A percentile compares a stretch with the other conserved stretches of the same genome.
phyloP scores from a whole-genome alignment of 92 coral and sea anemone genomes.

The Parazoanthus darwini region DNA sequence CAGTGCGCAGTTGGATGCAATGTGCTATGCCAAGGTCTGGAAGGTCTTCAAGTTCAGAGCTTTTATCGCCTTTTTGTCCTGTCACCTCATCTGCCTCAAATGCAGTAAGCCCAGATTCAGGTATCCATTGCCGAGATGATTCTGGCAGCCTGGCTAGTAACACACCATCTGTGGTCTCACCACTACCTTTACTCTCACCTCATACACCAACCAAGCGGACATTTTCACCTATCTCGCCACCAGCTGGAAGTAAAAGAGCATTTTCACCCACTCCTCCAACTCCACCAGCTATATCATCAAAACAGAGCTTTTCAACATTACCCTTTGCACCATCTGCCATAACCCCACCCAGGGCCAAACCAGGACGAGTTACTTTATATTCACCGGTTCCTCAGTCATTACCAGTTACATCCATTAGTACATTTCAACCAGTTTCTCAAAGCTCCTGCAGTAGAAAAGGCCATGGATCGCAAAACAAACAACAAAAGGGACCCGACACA shows the following conservation, averaged over 20 bases:
- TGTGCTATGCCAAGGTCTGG: constrained; percentile 82
- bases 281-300: constrained; percentile 94
- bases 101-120: constrained; percentile 98
- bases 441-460: constrained; percentile 36
- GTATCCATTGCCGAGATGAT: constrained; percentile 91
- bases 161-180: constrained; percentile 85
- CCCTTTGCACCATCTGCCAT: constrained; percentile 95
- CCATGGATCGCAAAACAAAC: not conserved
- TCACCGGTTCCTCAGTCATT: constrained; percentile 92
- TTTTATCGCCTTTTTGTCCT: constrained; percentile 70
- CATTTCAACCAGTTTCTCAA: constrained; percentile 89
- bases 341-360: constrained; percentile 89
- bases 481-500: constrained; percentile 2
- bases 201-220: constrained; percentile 94
- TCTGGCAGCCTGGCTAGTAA: constrained; percentile 72
- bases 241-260: constrained; percentile 72
- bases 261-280: constrained; percentile 84
- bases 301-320: constrained; percentile 70
- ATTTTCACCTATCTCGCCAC: constrained; percentile 95
- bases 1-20: constrained; percentile 66
- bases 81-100: constrained; percentile 63
- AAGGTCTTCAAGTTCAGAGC: constrained; percentile 80
- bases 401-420: constrained; percentile 86
- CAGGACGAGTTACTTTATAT: constrained; percentile 85
- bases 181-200: constrained; percentile 88